Percentiles rank a stretch among this genome's conserved stretches.
Evolutionary conservation across 2,888 invertebrate genomes (phyloP).

Genomic region (Horisme vitalbata): DNA sequence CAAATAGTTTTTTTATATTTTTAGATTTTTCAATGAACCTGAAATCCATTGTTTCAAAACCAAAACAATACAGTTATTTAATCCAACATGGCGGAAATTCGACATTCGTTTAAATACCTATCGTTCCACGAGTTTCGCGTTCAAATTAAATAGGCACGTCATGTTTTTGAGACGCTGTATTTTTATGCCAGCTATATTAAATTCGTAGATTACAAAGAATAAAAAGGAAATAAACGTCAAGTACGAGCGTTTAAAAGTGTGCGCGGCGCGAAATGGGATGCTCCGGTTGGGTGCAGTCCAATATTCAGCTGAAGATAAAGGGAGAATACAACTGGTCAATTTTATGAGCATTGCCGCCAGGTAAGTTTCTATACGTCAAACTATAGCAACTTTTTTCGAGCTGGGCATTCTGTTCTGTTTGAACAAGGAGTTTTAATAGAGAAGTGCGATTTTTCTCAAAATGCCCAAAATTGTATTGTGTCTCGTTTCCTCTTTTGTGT

Average conservation of each 20-base stretch:
- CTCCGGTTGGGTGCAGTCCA: slow-evolving; percentile 29
- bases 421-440: too few relatives aligned
- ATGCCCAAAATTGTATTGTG: too few relatives aligned
- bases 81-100: slow-evolving; percentile 33
- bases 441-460: too few relatives aligned
- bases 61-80: neutral
- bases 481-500: too few relatives aligned
- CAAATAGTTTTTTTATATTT: too few relatives aligned
- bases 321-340: slow-evolving; percentile 6
- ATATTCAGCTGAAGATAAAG: slow-evolving; percentile 9
- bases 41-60: too few relatives aligned
- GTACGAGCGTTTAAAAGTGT: slow-evolving; percentile 61
- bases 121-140: slow-evolving; percentile 48
- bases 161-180: slow-evolving; percentile 57
- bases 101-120: slow-evolving; percentile 55
- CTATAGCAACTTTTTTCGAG: too few relatives aligned
- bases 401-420: too few relatives aligned
- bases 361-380: slow-evolving; percentile 1
- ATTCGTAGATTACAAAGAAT: slow-evolving; percentile 71
- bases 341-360: slow-evolving; percentile 3
- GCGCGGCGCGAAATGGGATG: slow-evolving; percentile 53
- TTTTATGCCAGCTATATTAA: slow-evolving; percentile 69
- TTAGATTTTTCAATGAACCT: too few relatives aligned
- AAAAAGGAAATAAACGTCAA: slow-evolving; percentile 71
- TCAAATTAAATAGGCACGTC: slow-evolving; percentile 59